These are phyloP conservation scores for Thereuonema tuberculata DNA, from an alignment of 1,140 invertebrate species.

Conservation along the genomic window DNA sequence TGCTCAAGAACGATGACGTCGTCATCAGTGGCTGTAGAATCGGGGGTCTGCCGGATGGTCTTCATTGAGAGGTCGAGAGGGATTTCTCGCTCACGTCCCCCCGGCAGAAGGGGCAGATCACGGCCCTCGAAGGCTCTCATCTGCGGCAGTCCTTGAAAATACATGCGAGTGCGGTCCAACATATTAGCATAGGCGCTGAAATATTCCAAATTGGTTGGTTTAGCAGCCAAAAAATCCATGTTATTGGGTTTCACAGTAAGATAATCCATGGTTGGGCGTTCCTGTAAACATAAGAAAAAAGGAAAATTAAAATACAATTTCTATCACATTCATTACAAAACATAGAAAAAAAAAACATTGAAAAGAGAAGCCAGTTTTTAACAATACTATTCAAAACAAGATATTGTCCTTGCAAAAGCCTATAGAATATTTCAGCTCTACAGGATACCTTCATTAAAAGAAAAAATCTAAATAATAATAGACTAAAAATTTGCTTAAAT, in stretches of 20 bases:
- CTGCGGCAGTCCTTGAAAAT: conserved; percentile 1
- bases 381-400: too few relatives aligned
- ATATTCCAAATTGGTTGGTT: conserved; percentile 1
- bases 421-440: too few relatives aligned
- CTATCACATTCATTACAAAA: too few relatives aligned
- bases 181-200: conserved; percentile 1
- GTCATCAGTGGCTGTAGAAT: conserved; percentile 20
- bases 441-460: too few relatives aligned
- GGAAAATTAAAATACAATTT: neutral
- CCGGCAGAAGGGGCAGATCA: neutral
- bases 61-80: conserved; percentile 23
- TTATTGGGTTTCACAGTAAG: neutral
- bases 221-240: conserved; percentile 4
- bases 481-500: too few relatives aligned
- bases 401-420: too few relatives aligned
- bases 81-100: conserved; percentile 15
- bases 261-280: conserved; percentile 1
- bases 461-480: too few relatives aligned
- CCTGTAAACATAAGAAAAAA: neutral
- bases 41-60: conserved; percentile 21
- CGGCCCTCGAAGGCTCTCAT: neutral
- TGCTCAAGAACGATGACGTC: conserved; percentile 18
- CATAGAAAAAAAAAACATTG: too few relatives aligned
- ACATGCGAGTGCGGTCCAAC: conserved; percentile 3
- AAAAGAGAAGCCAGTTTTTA: too few relatives aligned